phyloP scores from a whole-genome alignment of 1,140 invertebrate genomes.

The Ooceraea biroi region DNA sequence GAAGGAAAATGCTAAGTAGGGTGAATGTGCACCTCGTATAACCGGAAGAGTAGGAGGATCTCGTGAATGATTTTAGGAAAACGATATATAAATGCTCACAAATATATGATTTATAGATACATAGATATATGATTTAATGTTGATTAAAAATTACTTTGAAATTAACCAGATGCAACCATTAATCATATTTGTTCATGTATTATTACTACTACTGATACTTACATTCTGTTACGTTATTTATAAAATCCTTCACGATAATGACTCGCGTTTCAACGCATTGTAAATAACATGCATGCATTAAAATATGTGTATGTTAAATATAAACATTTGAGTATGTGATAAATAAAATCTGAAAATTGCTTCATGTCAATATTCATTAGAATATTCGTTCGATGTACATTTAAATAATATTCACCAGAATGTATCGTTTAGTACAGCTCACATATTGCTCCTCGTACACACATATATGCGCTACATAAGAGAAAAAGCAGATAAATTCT shows the following conservation, averaged over 20 bases:
- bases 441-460: background rate
- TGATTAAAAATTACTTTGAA: too few species aligned
- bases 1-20: constrained; percentile 33
- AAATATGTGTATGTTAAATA: constrained; percentile 16
- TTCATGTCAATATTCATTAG: background rate
- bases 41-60: constrained; percentile 23
- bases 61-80: constrained; percentile 1
- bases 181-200: too few species aligned
- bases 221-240: too few species aligned
- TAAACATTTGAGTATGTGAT: background rate
- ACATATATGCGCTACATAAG: too few species aligned
- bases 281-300: background rate
- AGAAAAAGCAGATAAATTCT: background rate
- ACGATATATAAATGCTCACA: too few species aligned
- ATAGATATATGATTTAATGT: too few species aligned
- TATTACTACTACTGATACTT: too few species aligned
- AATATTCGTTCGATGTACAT: background rate
- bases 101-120: too few species aligned
- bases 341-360: background rate
- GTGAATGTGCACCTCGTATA: constrained; percentile 7
- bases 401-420: background rate
- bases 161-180: too few species aligned
- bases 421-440: background rate
- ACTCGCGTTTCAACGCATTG: background rate
- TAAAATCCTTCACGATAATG: background rate